Conservation (phyloP, 2,113 vertebrate genomes). For the Saguinus midas region DNA sequence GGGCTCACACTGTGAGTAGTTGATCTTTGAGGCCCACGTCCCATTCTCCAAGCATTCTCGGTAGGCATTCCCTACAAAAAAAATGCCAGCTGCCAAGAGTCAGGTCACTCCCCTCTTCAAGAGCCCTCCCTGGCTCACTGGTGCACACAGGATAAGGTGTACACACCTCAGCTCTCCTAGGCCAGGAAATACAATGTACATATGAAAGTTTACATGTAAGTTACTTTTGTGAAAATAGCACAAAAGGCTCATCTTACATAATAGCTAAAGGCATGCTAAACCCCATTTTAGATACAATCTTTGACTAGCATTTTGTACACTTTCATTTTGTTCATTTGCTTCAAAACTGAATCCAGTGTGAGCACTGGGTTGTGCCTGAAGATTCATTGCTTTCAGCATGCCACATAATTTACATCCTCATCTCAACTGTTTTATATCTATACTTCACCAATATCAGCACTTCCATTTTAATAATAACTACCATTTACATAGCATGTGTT, state of each 20-base stretch:
- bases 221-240: background rate
- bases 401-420: background rate
- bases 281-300: background rate
- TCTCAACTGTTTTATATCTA: background rate
- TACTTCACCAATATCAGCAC: background rate
- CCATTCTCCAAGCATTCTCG: conserved; percentile 97
- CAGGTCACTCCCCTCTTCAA: background rate
- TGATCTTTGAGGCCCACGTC: conserved; percentile 95
- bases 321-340: background rate
- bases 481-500: background rate
- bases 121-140: background rate
- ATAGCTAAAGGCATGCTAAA: background rate
- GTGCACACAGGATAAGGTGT: background rate
- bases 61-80: conserved; percentile 90
- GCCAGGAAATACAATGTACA: background rate
- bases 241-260: background rate
- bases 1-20: conserved; percentile 97
- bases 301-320: background rate
- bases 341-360: background rate
- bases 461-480: background rate
- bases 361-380: background rate
- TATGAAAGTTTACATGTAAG: background rate
- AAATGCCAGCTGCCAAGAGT: background rate
- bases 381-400: background rate
- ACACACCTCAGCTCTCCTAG: background rate